Conservation (phyloP, 1,140 invertebrate genomes). For the Drosophila sulfurigaster region DNA sequence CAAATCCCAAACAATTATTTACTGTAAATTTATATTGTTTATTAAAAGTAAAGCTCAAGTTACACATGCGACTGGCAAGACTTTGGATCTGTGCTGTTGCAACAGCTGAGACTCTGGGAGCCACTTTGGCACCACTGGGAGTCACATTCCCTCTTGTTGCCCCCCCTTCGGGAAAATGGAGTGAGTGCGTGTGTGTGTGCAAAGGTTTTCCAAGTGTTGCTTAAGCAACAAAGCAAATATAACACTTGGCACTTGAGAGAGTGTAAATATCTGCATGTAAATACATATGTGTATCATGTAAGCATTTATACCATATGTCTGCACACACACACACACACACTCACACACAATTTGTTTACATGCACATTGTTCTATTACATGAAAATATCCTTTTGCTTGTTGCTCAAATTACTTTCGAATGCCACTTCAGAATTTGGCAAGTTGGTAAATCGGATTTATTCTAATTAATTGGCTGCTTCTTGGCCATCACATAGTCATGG, state of each 20-base stretch:
- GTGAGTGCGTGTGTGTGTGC: not conserved
- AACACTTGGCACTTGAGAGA: constrained; percentile 62
- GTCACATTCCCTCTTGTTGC: not conserved
- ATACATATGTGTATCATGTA: constrained; percentile 5
- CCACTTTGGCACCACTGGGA: not conserved
- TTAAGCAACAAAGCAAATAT: constrained; percentile 71
- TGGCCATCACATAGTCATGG: not conserved
- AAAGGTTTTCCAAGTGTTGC: constrained; percentile 54
- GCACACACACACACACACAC: constrained; percentile 15
- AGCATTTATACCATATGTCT: constrained; percentile 10
- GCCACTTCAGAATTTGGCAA: constrained; percentile 48
- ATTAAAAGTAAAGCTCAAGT: constrained; percentile 69
- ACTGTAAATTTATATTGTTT: constrained; percentile 80
- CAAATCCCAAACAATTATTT: constrained; percentile 76
- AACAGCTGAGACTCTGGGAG: constrained; percentile 49
- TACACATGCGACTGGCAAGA: constrained; percentile 22
- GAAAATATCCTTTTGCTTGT: constrained; percentile 20
- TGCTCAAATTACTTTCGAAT: constrained; percentile 69
- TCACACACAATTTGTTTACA: constrained; percentile 26
- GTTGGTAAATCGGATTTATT: constrained; percentile 61
- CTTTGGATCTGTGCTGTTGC: constrained; percentile 1
- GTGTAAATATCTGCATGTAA: constrained; percentile 43
- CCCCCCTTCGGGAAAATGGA: not conserved
- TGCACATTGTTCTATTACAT: constrained; percentile 33
- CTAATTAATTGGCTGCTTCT: constrained; percentile 69